Evolutionary conservation across 2,888 invertebrate species (phyloP), one percentile per base, ranked within the genome.

Genomic region (Griposia aprilina): DNA sequence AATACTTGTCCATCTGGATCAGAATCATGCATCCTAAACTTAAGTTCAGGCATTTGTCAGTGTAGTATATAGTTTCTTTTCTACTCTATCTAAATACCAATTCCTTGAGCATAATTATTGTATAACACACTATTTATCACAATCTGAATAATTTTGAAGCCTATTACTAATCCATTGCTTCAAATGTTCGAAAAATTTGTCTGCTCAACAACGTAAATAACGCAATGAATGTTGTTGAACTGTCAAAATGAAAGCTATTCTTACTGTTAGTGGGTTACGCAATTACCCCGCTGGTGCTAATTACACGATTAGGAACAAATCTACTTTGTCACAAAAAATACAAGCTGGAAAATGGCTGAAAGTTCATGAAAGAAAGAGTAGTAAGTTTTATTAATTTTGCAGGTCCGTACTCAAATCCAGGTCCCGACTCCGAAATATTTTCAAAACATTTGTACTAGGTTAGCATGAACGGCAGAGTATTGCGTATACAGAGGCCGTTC

Each of bases 391-490:
- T n/a, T 48, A 41, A 62, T 62, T 60, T 50, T 60, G 23, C 23
- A 82, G 75, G 52, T 69, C 48, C 30, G 1, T 55, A 41, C 30
- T 55, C 30, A 66, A 73, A 69, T 66, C 41, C 57, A 72, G 65
- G 50, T 23, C 57, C 71, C 73, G 48, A 78, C 69, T 84, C 41
- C 23, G 82, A 69, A 67, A 79, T 75, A 59, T 71, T 65, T 81
- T 76, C 52, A 81, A 87, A 85, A 81, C 72, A 77, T 74, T 63
- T 59, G 4, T 76, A 87, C 86, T 75, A 87, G 88, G 86, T 52
- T 69, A 71, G 57, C 83, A 87, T 45, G 57, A 84, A 75, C 41
- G 26, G 45, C 11, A 48, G 71, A 59, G 13, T 48, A 55, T 69
- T 66, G n/a, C 23, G 20, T 57, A 10, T 11, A 30, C 48, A 23